Evolutionary conservation across 2,797 vertebrate species (phyloP).

Genomic region (Nannoperca australis): DNA sequence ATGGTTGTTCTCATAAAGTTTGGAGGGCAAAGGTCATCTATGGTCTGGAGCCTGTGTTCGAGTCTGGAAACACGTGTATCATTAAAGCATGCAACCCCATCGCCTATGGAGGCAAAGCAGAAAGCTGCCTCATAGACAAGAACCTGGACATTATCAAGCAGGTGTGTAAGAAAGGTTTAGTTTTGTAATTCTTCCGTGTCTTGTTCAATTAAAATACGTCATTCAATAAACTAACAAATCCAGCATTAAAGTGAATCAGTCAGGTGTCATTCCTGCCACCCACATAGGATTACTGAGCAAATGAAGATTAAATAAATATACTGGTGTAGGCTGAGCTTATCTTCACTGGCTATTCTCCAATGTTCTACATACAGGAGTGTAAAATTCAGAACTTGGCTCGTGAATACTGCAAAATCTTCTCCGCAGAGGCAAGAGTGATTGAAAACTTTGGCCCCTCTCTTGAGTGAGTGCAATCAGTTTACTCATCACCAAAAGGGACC

Average conservation of each 20-base stretch:
- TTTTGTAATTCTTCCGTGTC: slow-evolving; percentile 3
- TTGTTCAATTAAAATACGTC: not conserved
- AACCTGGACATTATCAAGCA: slow-evolving; percentile 93
- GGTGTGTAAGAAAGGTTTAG: slow-evolving; percentile 76
- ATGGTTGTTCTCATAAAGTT: slow-evolving; percentile 87
- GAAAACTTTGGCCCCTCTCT: slow-evolving; percentile 89
- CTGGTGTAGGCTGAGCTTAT: slow-evolving; percentile 33
- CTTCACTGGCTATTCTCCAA: slow-evolving; percentile 49
- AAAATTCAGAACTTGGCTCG: slow-evolving; percentile 95
- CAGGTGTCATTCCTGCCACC: slow-evolving; percentile 27
- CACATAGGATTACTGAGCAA: slow-evolving; percentile 50
- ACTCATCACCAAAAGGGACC: not conserved
- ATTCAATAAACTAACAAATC: slow-evolving; percentile 21
- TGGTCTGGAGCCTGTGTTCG: slow-evolving; percentile 93
- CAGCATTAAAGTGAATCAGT: slow-evolving; percentile 12
- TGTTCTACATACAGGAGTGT: slow-evolving; percentile 87
- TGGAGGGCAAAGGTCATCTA: slow-evolving; percentile 95
- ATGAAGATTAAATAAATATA: slow-evolving; percentile 27
- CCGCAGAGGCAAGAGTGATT: slow-evolving; percentile 88
- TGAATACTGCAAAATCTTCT: slow-evolving; percentile 97
- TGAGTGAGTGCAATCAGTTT: slow-evolving; percentile 87
- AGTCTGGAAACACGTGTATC: slow-evolving; percentile 91
- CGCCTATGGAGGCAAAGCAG: slow-evolving; percentile 90
- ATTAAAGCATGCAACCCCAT: slow-evolving; percentile 92
- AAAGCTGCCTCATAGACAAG: slow-evolving; percentile 89